Evolutionary conservation across 2,113 vertebrate genomes (phyloP), one percentile per base, ranked within the genome.

Genomic region (Marcusenius ussheri): DNA sequence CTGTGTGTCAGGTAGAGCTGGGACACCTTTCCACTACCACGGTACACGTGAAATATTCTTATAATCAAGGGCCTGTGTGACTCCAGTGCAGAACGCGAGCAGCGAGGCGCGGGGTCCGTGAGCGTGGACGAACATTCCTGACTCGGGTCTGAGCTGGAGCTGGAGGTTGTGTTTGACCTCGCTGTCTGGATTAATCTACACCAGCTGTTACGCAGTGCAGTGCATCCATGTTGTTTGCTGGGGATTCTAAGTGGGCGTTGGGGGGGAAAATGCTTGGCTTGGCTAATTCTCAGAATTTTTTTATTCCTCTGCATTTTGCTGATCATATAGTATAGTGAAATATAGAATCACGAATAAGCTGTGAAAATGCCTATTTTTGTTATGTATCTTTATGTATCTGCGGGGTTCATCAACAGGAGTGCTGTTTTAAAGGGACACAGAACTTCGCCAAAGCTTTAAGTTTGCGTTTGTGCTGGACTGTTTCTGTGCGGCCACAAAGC

Each of bases 111-210:
- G 0, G 15, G 15, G 31, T 2, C 31, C 21, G 85, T 31, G 35
- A 24, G 5, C 3, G 11, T 31, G n/a, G 84, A 35, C n/a, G 35
- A 27, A 49, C 47, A 80, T 80, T 80, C 85, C 85, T 24, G 62
- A 88, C 89, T 56, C 10, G 4, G 39, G 47, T 90, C 46, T 5
- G 85, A 42, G 85, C 74, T 24, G 19, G 10, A 19, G 86, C 83
- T 24, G 27, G 47, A 19, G 89, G 62, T 47, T 39, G 27, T 88
- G 89, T 88, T 53, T 90, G 89, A 87, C 89, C 85, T 88, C 49
- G 84, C 27, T 53, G 89, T 88, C 58, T n/a, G 66, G 39, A 42
- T 90, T 56, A 88, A 87, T 90, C 58, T 74, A 21, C 47, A 45
- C 56, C 58, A 90, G 89, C 84, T 87, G 89, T 90, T 70, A 58